Evolutionary conservation across 1,140 invertebrate species (phyloP).

Genomic region (Nasonia giraulti): DNA sequence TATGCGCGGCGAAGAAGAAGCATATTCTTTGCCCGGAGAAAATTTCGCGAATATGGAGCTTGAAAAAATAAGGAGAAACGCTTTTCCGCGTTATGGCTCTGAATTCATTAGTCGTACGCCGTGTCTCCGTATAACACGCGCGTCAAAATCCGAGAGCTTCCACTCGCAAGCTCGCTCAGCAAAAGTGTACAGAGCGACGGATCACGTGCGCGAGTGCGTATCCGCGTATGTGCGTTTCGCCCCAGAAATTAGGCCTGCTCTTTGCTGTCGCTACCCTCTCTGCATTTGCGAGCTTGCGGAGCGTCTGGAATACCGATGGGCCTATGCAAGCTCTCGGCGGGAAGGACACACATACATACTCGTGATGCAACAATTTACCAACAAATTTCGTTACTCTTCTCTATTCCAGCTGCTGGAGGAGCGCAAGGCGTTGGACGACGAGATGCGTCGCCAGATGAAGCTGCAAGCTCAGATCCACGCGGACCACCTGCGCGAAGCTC

Average conservation of each 20-base stretch:
- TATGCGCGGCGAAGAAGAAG: background rate
- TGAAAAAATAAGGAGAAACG: background rate
- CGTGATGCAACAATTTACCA: background rate
- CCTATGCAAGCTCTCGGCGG: background rate
- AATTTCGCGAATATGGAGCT: background rate
- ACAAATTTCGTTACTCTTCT: background rate
- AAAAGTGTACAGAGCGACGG: constrained; percentile 18
- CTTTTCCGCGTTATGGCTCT: background rate
- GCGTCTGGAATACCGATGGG: constrained; percentile 33
- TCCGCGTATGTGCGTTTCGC: constrained; percentile 11
- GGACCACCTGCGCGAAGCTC: constrained; percentile 86
- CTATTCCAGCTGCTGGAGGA: constrained; percentile 76
- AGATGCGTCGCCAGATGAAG: constrained; percentile 85
- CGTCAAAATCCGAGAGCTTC: background rate
- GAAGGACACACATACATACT: background rate
- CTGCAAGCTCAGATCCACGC: constrained; percentile 87
- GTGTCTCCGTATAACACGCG: background rate
- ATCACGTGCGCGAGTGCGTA: constrained; percentile 16
- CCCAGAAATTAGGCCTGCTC: constrained; percentile 40
- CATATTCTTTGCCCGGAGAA: background rate
- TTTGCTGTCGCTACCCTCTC: constrained; percentile 11
- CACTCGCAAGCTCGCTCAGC: background rate
- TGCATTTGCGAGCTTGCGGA: background rate
- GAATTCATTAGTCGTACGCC: background rate
- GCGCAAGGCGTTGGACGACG: constrained; percentile 81